Base-by-base conservation (phyloP, 2,888 invertebrate species). In the Rugalucina vietnamica region DNA sequence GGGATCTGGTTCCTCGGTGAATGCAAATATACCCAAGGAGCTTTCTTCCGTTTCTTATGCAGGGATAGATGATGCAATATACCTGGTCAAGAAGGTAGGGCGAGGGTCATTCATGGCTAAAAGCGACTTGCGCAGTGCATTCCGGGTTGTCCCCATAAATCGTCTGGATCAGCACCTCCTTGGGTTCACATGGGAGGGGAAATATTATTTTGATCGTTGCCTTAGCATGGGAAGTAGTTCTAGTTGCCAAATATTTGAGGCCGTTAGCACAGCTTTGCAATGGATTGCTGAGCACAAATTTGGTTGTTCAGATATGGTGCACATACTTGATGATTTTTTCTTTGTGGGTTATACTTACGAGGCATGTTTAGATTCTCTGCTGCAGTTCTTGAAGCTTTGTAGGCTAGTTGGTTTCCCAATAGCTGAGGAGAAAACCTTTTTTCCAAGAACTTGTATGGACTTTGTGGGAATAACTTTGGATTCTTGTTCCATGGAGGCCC, bases 1-100 rank as follows among this genome's bases (percentile, higher is more conserved):
- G 24, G 50, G 70, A 8, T 37, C 36, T 36, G 70, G 24, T 70
- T 8, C 69, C 2, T 81, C 81, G 1, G 37, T 77, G 4, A 81
- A 81, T 77, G 70, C 54, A 69, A 34, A 32, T 27, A 77, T 81
- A 49, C 24, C 34, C 5, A 39, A 49, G 1, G 54, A 69, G 10
- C 36, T 29, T 57, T n/a, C 54, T 10, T 24, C 72, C 2, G 81
- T 81, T 4, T 32, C 34, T 10, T 77, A 81, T 60, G 32, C 81
- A 32, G 69, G 43, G 12, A 39, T 81, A 21, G 97, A 0, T 98
- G 97, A 4, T 97, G 97, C 93, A 98, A 98, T 49, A 98, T 97
- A 94, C 98, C 98, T 60, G 3, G 36, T 79, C 10, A 65, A 43
- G 36, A 27, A 21, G 12, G 10, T 36, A 18, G 65, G 75, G 79